Evolutionary conservation across 2,113 vertebrate species (phyloP), one percentile per base, ranked within the genome.

Genomic region (Nansenia antarctica): DNA sequence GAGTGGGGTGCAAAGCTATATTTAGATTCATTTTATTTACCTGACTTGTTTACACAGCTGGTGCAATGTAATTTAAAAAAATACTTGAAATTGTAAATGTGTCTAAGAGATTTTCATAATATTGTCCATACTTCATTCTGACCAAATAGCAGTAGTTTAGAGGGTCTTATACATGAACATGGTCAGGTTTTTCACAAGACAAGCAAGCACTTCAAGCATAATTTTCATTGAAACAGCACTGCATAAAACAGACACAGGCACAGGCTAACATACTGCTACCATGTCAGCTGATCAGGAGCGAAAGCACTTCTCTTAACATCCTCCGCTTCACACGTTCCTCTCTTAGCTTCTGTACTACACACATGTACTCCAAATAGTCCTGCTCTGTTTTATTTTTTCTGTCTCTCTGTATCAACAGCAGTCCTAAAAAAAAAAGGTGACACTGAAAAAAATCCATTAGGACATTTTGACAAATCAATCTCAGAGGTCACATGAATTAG

Each of bases 191-290:
- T 90, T 82, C 74, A 80, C 69, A 73, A 86, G 69, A 79, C 79
- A 80, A 75, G 76, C 83, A 65, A 59, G 73, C 67, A 30, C 69
- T 84, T 74, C n/a, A n/a, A n/a, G n/a, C n/a, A n/a, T n/a, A n/a
- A 83, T 89, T 89, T 87, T 87, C 87, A 78, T 78, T 72, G 70
- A 88, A 71, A 62, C 73, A n/a, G n/a, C n/a, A n/a, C n/a, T n/a
- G n/a, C n/a, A n/a, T n/a, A 42, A 42, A 11, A 78, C 61, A 62
- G 39, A 77, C 65, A 68, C n/a, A n/a, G n/a, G n/a, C n/a, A 68
- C 55, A 75, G 72, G 78, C 87, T 86, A 87, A 89, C 83, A 90
- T 62, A 82, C 0, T 67, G 67, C 47, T 73, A 61, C 65, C 82
- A 73, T 84, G 82, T 79, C 85, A 85, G 82, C 78, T 9, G 70